Evolutionary conservation across 2,113 vertebrate genomes (phyloP).

Genomic region (Pogona vitticeps): DNA sequence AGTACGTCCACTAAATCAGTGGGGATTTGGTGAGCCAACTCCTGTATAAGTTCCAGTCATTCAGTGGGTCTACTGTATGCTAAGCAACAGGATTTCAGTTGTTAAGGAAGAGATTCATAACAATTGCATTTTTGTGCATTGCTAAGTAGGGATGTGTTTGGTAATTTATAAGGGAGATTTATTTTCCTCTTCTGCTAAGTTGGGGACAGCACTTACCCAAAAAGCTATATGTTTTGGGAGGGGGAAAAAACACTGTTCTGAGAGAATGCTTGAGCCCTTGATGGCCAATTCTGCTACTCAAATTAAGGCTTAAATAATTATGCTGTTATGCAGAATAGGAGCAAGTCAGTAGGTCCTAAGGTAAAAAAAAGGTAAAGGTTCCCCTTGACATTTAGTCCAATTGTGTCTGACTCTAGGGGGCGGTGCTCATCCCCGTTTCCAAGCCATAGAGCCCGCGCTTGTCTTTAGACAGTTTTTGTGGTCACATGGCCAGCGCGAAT

Average conservation of each 20-base stretch:
- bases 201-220: conserved; percentile 61
- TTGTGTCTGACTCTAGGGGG: too few relatives aligned
- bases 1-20: too few relatives aligned
- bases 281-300: background rate
- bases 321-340: conserved; percentile 24
- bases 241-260: conserved; percentile 50
- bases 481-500: too few relatives aligned
- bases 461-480: too few relatives aligned
- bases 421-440: too few relatives aligned
- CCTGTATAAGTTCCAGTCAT: too few relatives aligned
- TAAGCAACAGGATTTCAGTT: too few relatives aligned
- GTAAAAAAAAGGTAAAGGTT: too few relatives aligned
- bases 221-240: conserved; percentile 58
- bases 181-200: conserved; percentile 51
- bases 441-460: too few relatives aligned
- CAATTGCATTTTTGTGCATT: conserved; percentile 59
- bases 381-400: too few relatives aligned
- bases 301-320: conserved; percentile 23
- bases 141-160: conserved; percentile 60
- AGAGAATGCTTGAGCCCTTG: conserved; percentile 47
- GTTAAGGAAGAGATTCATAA: conserved; percentile 34
- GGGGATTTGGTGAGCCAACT: too few relatives aligned
- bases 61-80: too few relatives aligned
- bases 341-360: background rate
- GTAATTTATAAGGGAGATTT: conserved; percentile 66